Evolutionary conservation across 2,888 invertebrate genomes (phyloP), one percentile per base, ranked within the genome.

Genomic region (Morpho helenor): DNA sequence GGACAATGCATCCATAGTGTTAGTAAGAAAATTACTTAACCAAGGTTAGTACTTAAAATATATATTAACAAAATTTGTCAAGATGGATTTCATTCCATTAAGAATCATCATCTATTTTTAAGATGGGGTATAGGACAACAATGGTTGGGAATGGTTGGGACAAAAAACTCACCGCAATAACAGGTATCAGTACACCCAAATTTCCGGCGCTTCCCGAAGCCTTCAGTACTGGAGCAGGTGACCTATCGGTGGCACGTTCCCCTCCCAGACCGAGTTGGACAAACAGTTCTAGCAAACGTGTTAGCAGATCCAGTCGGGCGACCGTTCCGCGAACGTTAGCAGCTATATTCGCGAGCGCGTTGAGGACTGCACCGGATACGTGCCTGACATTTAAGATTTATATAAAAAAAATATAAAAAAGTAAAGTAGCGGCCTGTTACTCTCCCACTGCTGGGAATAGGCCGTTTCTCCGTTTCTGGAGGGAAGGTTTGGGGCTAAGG

Each of bases 251-350:
- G 41, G 98, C 97, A 47, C 99, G 92, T 82, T 99, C 98, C 0
- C 98, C 98, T 1, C 99, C 99, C 57, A 99, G 91, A 0, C 99
- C 99, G 61, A 99, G 94, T 79, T 99, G 99, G 1, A 99, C 99
- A 87, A 99, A 99, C 49, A 99, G 89, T 85, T 99, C 99, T 53
- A 99, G 90, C 54, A 99, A 91, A 40, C 98, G 93, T 1, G 96
- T 95, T 39, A 99, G 86, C 46, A 99, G 87, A 72, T 98, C 98
- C 56, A 95, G 92, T 79, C 97, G 94, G 63, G 96, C 95, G 0
- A 92, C 84, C 65, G 98, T 97, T 2, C 97, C 98, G 72, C 97
- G 95, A 16, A 99, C 94, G 79, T 98, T 98, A 48, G 96, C 97
- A 0, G 99, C 98, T 69, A 99, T 98, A 84, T 98, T 98, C 10